Evolutionary conservation across 2,888 invertebrate species (phyloP), one percentile per base, ranked within the genome.

Genomic region (Hydropsyche betteni): DNA sequence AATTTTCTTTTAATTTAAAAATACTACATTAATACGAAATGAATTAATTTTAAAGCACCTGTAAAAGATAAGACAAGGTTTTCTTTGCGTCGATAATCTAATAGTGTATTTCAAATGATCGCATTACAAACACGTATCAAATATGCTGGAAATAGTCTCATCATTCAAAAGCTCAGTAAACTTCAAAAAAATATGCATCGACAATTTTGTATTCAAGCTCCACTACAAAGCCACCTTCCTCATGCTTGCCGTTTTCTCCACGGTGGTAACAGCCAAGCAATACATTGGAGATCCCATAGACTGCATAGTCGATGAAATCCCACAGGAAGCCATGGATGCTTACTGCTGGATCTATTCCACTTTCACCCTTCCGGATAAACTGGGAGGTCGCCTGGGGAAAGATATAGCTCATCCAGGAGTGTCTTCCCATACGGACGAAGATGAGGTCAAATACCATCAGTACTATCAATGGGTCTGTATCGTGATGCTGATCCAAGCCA

Each of bases 251-350:
- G 95, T 96, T 79, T 97, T 96, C 85, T 96, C 97, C 79, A 87
- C 98, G 82, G 88, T 98, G 82, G 96, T 98, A 79, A 97, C 97
- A 69, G 95, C 96, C 80, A 90, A 96, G 77, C 97, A 98, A 84
- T 98, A 98, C 86, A 97, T 98, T 83, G 98, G 98, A 8, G 97
- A 98, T 85, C 98, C 98, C 33, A 98, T 98, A 83, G 96, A 97
- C 86, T 98, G 98, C 85, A 95, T 96, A 83, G 94, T 95, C 68
- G 95, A 95, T 82, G 95, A 95, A 82, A 94, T 96, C 80, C 95
- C 95, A 14, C 87, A 92, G 79, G 91, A 93, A 81, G 93, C 96
- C 2, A 95, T 97, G 93, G 96, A 97, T 87, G 96, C 95, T 50
- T 96, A 96, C 84, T 97, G 97, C 86, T 94, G 94, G 94, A 92